Base-by-base conservation (phyloP, 2,888 invertebrate species). In the Plagodis pulveraria region DNA sequence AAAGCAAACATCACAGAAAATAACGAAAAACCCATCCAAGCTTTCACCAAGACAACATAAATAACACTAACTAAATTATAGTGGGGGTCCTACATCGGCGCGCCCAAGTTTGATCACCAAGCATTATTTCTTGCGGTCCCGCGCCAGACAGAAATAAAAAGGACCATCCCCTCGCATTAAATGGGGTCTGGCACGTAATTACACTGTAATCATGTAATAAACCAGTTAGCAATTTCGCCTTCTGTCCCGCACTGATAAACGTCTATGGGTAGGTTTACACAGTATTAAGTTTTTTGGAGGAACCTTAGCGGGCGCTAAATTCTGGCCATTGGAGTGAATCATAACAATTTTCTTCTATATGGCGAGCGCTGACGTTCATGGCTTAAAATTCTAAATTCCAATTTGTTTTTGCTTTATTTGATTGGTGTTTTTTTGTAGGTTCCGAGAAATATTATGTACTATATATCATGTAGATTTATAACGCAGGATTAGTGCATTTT, bases 151-250 rank as follows among this genome's bases (percentile, higher is more conserved):
- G 62, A 63, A 70, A 66, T 70, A 70, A 70, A 68, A 70, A 68
- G 60, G 63, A 60, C 69, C 68, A 63, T 64, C 67, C 66, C 65
- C 66, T 63, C 63, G 58, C 64, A 71, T 66, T 69, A 67, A 66
- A 66, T 60, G 63, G 65, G 66, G 67, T 63, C 70, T 68, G 67
- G 62, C 69, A 69, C 72, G 65, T 75, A 72, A 74, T 76, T 75
- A 74, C 71, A 65, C 63, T 63, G 70, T 73, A 71, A 76, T 74
- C 72, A 72, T 62, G 68, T 70, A 73, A 75, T 74, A 73, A 74
- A 75, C 71, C 73, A 70, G 68, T 64, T 71, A 63, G 71, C 69
- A 72, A 71, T 72, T 71, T 70, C 68, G 64, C 69, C 67, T 67
- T 65, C 73, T 71, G 73, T 63, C 66, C 64, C 51, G 52, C 53